Percentiles rank a stretch among this genome's conserved stretches.
phyloP scores from a whole-genome alignment of 2,113 vertebrate genomes.

The Gulo gulo region DNA sequence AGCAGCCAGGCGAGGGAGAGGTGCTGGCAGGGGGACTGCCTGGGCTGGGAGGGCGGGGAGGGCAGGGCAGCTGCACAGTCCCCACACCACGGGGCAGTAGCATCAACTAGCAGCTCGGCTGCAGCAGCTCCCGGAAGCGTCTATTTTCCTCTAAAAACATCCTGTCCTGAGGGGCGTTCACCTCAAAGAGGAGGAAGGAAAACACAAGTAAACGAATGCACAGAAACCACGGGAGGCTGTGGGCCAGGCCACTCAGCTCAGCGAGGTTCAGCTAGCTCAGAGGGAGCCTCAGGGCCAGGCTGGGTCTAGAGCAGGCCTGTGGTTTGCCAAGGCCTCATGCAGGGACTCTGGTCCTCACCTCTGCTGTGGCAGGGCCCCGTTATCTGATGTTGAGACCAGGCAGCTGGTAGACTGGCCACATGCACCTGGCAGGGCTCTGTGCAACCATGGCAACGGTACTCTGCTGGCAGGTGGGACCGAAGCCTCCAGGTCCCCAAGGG shows the following conservation, averaged over 20 bases:
- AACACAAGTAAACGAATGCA: conserved; percentile 60
- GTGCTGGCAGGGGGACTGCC: background rate
- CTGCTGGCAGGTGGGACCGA: background rate
- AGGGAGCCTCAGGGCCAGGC: background rate
- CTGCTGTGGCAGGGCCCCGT: background rate
- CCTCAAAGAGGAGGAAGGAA: conserved; percentile 75
- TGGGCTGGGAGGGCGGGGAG: background rate
- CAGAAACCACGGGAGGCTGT: conserved; percentile 53
- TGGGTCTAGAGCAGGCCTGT: conserved; percentile 26
- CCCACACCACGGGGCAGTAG: background rate
- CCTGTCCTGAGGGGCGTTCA: conserved; percentile 83
- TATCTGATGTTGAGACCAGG: conserved; percentile 46
- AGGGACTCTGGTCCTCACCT: background rate
- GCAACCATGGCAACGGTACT: background rate
- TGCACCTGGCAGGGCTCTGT: background rate
- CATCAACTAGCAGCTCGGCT: conserved; percentile 58
- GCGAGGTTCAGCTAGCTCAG: background rate
- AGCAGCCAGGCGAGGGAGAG: background rate
- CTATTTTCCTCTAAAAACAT: conserved; percentile 85
- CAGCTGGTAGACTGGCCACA: background rate
- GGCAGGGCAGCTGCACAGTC: background rate
- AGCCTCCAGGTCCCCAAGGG: background rate
- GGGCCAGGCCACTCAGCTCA: conserved; percentile 32
- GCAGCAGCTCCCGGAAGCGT: conserved; percentile 82
- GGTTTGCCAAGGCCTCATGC: conserved; percentile 55